These are phyloP conservation scores for Araneus ventricosus DNA, from an alignment of 1,140 invertebrate species.

Conservation along the genomic window DNA sequence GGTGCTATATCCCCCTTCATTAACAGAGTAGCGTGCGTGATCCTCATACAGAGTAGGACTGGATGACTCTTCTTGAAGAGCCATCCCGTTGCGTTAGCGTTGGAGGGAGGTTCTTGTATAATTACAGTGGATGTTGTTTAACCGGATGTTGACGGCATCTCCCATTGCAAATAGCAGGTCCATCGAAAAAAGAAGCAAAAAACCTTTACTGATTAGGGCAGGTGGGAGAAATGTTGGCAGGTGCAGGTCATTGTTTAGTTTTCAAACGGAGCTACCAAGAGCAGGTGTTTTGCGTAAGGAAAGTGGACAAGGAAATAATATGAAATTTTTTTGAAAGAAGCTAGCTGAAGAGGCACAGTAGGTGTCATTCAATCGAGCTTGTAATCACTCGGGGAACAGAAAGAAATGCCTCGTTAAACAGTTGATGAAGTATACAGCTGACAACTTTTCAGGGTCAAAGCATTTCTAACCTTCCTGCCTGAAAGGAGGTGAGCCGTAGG, in stretches of 20 bases:
- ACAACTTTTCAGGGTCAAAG: neutral
- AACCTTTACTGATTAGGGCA: slow-evolving; percentile 45
- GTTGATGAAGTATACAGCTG: neutral
- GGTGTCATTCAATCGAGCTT: neutral
- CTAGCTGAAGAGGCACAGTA: slow-evolving; percentile 14
- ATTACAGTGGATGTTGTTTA: slow-evolving; percentile 50
- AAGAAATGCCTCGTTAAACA: slow-evolving; percentile 15
- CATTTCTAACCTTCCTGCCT: neutral
- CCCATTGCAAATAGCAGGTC: slow-evolving; percentile 37
- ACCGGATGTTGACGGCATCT: slow-evolving; percentile 65
- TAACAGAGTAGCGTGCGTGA: slow-evolving; percentile 30
- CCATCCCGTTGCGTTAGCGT: neutral
- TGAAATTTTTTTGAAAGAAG: neutral
- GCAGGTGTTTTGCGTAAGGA: slow-evolving; percentile 45
- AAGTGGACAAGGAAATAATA: slow-evolving; percentile 11
- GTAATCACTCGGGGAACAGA: neutral
- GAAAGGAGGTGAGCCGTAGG: neutral
- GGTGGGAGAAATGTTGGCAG: slow-evolving; percentile 47
- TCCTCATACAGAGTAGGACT: neutral
- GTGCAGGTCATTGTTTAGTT: slow-evolving; percentile 55
- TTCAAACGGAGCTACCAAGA: slow-evolving; percentile 23
- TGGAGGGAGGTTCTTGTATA: slow-evolving; percentile 50
- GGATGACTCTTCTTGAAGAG: neutral
- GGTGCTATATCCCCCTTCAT: slow-evolving; percentile 47
- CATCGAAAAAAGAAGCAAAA: neutral